Percentiles rank a stretch among this genome's conserved stretches.
Evolutionary conservation across 1,140 invertebrate species (phyloP).

Genomic region (Monomorium pharaonis): DNA sequence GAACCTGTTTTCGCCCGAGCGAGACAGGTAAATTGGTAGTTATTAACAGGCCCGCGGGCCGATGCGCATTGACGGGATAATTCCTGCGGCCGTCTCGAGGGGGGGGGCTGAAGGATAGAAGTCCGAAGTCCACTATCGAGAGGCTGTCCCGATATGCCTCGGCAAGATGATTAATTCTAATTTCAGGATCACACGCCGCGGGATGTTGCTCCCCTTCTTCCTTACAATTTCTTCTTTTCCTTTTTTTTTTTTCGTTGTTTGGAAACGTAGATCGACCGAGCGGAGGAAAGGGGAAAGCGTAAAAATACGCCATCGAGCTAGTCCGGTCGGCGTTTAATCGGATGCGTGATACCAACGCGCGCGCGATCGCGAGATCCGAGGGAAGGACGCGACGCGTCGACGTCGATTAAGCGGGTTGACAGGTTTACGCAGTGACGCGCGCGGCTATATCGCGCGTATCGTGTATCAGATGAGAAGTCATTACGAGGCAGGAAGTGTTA

Average conservation of each 20-base stretch:
- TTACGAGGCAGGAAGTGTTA: conserved; percentile 85
- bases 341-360: neutral
- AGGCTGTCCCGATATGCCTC: neutral
- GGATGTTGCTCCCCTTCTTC: neutral
- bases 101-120: neutral
- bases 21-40: conserved; percentile 81
- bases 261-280: neutral
- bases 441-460: conserved; percentile 74
- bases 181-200: conserved; percentile 20
- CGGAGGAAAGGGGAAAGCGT: neutral
- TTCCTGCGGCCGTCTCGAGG: conserved; percentile 53
- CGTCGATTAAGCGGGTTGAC: conserved; percentile 78
- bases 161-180: conserved; percentile 59
- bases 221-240: no score
- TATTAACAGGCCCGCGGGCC: conserved; percentile 75
- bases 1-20: conserved; percentile 75
- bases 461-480: conserved; percentile 82
- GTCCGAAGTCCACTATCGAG: conserved; percentile 11
- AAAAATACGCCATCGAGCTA: neutral
- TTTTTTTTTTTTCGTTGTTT: neutral
- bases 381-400: conserved; percentile 32
- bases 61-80: conserved; percentile 75
- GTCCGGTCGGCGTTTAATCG: neutral
- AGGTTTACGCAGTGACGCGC: conserved; percentile 81
- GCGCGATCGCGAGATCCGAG: conserved; percentile 7